These are phyloP conservation scores for Mechanitis messenoides DNA, from an alignment of 2,888 invertebrate genomes.

Conservation along the genomic window DNA sequence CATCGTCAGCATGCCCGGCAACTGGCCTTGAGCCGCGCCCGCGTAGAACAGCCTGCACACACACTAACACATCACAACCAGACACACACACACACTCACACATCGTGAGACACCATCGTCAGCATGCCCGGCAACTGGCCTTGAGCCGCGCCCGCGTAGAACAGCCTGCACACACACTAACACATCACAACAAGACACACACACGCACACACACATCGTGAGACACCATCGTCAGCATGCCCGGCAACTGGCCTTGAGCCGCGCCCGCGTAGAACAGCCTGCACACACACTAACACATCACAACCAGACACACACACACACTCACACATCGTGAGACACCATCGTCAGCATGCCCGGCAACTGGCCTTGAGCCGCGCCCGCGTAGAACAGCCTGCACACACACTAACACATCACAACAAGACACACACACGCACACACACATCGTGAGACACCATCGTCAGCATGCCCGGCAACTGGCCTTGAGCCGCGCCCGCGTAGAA, in stretches of 20 bases:
- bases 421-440: no score
- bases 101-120: slow-evolving; percentile 85
- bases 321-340: slow-evolving; percentile 73
- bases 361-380: slow-evolving; percentile 97
- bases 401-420: not conserved
- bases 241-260: slow-evolving; percentile 98
- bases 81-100: no score
- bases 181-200: not conserved
- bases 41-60: slow-evolving; percentile 90
- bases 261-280: slow-evolving; percentile 98
- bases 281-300: slow-evolving; percentile 2
- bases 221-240: slow-evolving; percentile 94
- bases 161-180: slow-evolving; percentile 76
- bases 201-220: no score
- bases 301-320: no score
- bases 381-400: slow-evolving; percentile 88
- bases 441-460: slow-evolving; percentile 88
- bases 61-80: not conserved
- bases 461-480: slow-evolving; percentile 97
- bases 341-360: slow-evolving; percentile 98
- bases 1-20: slow-evolving; percentile 98
- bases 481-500: slow-evolving; percentile 98
- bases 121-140: slow-evolving; percentile 98
- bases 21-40: slow-evolving; percentile 97
- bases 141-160: slow-evolving; percentile 97